These are phyloP conservation scores for Schlechtendalia chinensis DNA, from an alignment of 1,140 invertebrate species.

Conservation along the genomic window DNA sequence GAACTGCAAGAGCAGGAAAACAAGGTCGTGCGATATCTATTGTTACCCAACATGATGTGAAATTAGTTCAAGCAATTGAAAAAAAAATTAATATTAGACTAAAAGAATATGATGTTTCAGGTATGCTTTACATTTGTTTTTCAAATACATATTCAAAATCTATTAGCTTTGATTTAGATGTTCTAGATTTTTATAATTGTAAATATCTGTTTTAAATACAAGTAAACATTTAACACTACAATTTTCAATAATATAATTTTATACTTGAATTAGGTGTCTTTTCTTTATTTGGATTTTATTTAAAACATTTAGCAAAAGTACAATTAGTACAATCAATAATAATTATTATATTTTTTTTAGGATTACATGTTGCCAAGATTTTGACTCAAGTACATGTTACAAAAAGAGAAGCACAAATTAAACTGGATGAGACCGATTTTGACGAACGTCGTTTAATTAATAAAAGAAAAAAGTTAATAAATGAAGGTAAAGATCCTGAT, in stretches of 20 bases:
- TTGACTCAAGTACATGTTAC: slow-evolving; percentile 88
- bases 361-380: slow-evolving; percentile 79
- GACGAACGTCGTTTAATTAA: slow-evolving; percentile 85
- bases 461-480: slow-evolving; percentile 80
- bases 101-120: slow-evolving; percentile 78
- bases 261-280: too few species aligned
- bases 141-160: neutral
- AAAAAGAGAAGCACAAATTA: slow-evolving; percentile 86
- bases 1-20: slow-evolving; percentile 90
- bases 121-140: slow-evolving; percentile 59
- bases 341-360: slow-evolving; percentile 58
- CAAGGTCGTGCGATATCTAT: slow-evolving; percentile 84
- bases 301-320: neutral
- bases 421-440: slow-evolving; percentile 87
- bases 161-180: too few species aligned
- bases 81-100: slow-evolving; percentile 79
- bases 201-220: too few species aligned
- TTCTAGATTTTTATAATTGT: too few species aligned
- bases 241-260: too few species aligned
- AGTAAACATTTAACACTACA: too few species aligned
- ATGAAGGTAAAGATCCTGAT: slow-evolving; percentile 80
- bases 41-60: slow-evolving; percentile 87
- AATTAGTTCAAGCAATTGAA: slow-evolving; percentile 84
- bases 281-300: neutral
- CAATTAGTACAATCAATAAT: neutral